Conservation (phyloP, 64 coral and sea anemone genomes). For the Trachythela sp. region DNA sequence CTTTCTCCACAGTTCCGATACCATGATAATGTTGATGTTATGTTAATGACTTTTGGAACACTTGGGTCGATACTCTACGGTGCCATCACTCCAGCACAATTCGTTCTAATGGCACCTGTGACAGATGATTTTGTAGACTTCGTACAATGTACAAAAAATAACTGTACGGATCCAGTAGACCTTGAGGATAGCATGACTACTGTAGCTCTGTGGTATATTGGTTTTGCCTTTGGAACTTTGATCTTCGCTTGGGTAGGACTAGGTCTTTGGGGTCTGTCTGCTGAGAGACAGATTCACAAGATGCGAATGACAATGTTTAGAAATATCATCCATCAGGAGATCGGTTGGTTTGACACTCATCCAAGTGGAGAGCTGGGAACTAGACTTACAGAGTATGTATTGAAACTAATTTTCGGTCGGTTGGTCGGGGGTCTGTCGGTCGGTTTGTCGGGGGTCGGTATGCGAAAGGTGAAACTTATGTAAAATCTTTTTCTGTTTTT, state of each 20-base stretch:
- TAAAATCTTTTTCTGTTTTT: neutral
- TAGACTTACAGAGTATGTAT: neutral
- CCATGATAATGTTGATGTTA: neutral
- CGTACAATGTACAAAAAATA: neutral
- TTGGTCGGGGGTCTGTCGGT: no score
- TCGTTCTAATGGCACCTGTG: neutral
- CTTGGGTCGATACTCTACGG: neutral
- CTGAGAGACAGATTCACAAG: slow-evolving; percentile 1
- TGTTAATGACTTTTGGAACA: neutral
- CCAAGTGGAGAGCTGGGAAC: slow-evolving; percentile 3
- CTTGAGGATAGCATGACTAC: neutral
- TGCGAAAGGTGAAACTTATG: no score
- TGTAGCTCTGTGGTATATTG: neutral
- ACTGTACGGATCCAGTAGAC: neutral
- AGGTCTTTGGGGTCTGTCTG: neutral
- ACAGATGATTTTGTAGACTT: neutral
- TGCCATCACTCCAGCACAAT: neutral
- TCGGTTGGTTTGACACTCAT: neutral
- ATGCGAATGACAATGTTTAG: neutral
- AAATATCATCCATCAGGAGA: neutral
- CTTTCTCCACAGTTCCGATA: neutral
- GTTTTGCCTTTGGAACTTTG: neutral
- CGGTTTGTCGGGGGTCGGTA: no score
- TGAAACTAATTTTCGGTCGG: no score
- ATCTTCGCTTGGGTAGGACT: neutral